These are phyloP conservation scores for Sebastes miniatus DNA, from an alignment of 2,797 vertebrate genomes.

Conservation along the genomic window DNA sequence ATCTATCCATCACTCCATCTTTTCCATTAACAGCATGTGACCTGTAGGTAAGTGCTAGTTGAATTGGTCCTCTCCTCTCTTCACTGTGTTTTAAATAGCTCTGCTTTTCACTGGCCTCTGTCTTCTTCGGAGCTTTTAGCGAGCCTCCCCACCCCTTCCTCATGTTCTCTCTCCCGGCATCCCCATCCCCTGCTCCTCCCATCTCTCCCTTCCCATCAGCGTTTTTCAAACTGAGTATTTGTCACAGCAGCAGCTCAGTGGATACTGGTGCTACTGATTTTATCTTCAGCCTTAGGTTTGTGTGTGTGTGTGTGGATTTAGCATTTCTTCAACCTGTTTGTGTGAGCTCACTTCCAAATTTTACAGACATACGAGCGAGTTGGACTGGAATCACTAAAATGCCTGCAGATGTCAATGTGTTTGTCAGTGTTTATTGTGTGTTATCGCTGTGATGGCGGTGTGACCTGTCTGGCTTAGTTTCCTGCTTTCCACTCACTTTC, in stretches of 20 bases:
- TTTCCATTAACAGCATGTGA: conserved; percentile 69
- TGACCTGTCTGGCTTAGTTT: conserved; percentile 19
- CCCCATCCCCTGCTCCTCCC: neutral
- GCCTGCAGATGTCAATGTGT: neutral
- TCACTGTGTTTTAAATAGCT: conserved; percentile 68
- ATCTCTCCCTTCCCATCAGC: neutral
- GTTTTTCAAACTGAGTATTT: neutral
- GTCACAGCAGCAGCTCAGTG: neutral
- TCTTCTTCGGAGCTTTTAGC: conserved; percentile 58
- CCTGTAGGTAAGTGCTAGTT: conserved; percentile 64
- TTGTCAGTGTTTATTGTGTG: neutral
- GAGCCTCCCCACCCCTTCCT: neutral
- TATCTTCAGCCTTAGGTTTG: neutral
- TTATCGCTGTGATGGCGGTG: neutral
- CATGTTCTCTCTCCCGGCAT: neutral
- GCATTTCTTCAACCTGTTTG: neutral
- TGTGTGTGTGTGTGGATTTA: neutral
- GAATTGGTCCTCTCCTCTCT: conserved; percentile 46
- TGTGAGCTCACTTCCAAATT: neutral
- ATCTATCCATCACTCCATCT: conserved; percentile 52
- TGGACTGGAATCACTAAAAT: neutral
- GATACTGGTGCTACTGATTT: neutral
- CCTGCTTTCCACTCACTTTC: conserved; percentile 1
- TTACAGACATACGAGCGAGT: neutral
- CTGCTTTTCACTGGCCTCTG: conserved; percentile 47